Percentiles rank a stretch among this genome's conserved stretches.
Conservation (phyloP, 2,113 vertebrate species). For the Speoplatyrhinus poulsoni region DNA sequence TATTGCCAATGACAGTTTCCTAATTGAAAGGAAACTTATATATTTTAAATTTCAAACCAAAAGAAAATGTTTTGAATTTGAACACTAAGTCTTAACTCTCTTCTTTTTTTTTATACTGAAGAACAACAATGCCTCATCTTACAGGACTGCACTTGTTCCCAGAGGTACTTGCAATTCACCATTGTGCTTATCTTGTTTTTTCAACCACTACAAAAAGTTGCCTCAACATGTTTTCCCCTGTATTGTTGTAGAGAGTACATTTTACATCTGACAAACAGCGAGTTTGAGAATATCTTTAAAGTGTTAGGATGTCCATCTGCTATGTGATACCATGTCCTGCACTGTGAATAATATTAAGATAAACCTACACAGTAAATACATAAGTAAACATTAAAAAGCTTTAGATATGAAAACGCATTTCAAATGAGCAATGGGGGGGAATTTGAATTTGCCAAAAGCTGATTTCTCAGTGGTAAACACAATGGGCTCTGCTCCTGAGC, state of each 20-base stretch:
- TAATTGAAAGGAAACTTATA: not conserved
- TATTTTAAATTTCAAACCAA: conserved; percentile 4
- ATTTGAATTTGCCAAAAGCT: conserved; percentile 48
- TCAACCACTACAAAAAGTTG: conserved; percentile 21
- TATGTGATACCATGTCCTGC: not conserved
- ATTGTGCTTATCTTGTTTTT: conserved; percentile 17
- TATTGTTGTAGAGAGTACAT: conserved; percentile 9
- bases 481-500: conserved; percentile 51
- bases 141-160: conserved; percentile 31
- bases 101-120: conserved; percentile 34
- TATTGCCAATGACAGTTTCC: not conserved
- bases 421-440: conserved; percentile 1
- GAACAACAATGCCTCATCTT: conserved; percentile 44
- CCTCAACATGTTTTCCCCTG: conserved; percentile 1
- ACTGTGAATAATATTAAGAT: not conserved
- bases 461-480: conserved; percentile 62
- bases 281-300: conserved; percentile 14
- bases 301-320: conserved; percentile 9
- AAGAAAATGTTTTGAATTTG: conserved; percentile 16
- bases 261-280: not conserved
- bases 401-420: not conserved
- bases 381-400: not conserved
- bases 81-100: conserved; percentile 6
- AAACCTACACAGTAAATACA: too few relatives aligned
- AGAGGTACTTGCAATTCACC: conserved; percentile 46